Evolutionary conservation across 2,888 invertebrate species (phyloP).

Genomic region (Penaeus monodon): DNA sequence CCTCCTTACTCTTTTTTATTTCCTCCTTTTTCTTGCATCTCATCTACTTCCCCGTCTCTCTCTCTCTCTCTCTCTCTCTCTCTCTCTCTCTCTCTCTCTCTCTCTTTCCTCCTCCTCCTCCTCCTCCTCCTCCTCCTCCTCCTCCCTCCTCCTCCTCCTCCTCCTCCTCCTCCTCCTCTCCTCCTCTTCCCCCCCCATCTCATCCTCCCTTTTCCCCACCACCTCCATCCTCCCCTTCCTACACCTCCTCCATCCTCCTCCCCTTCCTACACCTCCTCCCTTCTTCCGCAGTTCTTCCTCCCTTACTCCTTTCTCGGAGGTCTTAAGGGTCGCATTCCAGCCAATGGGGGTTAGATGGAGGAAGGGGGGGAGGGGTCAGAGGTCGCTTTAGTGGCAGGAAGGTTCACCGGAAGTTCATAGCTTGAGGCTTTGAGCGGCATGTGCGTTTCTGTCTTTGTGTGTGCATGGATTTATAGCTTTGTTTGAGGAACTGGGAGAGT

Average conservation of each 20-base stretch:
- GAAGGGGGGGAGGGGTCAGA: too few relatives aligned
- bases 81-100: neutral
- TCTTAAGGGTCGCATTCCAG: neutral
- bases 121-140: neutral
- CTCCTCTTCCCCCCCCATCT: neutral
- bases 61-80: neutral
- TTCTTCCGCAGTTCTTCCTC: neutral
- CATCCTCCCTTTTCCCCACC: neutral
- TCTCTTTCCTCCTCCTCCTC: neutral
- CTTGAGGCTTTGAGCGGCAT: neutral
- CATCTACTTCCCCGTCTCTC: neutral
- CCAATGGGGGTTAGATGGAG: too few relatives aligned
- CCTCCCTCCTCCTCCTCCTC: neutral
- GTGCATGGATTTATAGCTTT: neutral
- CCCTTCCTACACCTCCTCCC: neutral
- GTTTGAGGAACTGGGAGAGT: neutral
- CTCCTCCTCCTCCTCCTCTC: neutral
- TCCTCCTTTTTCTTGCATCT: too few relatives aligned
- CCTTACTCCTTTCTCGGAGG: too few relatives aligned
- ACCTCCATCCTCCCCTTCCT: neutral
- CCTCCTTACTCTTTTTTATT: neutral
- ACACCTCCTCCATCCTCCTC: neutral
- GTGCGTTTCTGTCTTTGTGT: constrained; percentile 1
- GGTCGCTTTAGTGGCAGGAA: too few relatives aligned
- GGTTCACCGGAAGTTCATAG: too few relatives aligned